Evolutionary conservation across 2,797 vertebrate genomes (phyloP), one percentile per base, ranked within the genome.

Genomic region (Bradypodion pumilum): DNA sequence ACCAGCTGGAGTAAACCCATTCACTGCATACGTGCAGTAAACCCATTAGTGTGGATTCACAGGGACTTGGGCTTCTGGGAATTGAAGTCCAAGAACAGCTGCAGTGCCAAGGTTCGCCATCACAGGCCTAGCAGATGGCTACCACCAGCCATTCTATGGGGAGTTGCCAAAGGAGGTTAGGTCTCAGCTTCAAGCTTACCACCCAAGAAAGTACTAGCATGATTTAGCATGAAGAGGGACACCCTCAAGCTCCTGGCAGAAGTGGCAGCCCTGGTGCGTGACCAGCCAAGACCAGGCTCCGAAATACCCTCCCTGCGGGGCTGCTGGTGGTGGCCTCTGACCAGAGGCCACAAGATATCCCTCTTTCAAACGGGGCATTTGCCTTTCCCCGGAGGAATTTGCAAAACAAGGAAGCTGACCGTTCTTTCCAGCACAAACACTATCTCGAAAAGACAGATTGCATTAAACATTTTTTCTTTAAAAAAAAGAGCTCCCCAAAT

Each of bases 401-500:
- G 2, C 4, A 66, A 0, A 60, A 42, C 27, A 66, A 80, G 13
- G 87, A 85, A 89, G 60, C 32, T 9, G 19, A 65, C 60, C 79
- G 88, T 78, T 86, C 81, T 81, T 91, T 88, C 84, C 37, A 66
- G 56, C 74, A 59, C 65, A 86, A 89, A 81, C 63, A 80, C 2
- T n/a, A 66, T 88, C 32, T 81, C 79, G 37, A 72, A 77, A 88
- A 63, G 23, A 63, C 40, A 40, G 23, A 68, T 74, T 13, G 68
- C 44, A 56, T 0, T 10, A 0, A 85, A 90, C 25, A 83, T 37
- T 5, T 56, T 63, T 84, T 88, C 86, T 6, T n/a, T n/a, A n/a
- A n/a, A n/a, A n/a, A n/a, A n/a, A 65, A 68, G 87, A 83, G 52
- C 74, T 63, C 91, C 84, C 83, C 68, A 77, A 90, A 91, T 89